Evolutionary conservation across 2,888 invertebrate species (phyloP), one percentile per base, ranked within the genome.

Genomic region (Dryocosmus kuriphilus): DNA sequence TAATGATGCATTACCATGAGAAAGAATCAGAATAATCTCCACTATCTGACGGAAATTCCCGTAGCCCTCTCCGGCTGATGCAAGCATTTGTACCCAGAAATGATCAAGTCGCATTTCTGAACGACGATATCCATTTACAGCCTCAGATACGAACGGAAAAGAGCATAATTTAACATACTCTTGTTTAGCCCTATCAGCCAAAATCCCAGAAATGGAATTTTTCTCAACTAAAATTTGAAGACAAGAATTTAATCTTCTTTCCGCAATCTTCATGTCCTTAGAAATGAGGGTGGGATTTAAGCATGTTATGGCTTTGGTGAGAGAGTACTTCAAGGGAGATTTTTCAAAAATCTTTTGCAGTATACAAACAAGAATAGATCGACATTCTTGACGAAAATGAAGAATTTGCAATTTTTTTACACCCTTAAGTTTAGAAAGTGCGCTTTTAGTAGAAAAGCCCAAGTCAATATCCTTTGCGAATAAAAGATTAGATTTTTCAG

Each of bases 401-500:
- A 79, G 63, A 55, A 67, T 60, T 62, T 67, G 55, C 16, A 65
- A 71, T 7, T 75, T 27, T 22, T 30, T 63, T 32, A 73, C 51
- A 16, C n/a, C 22, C 74, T 75, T 78, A 27, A 77, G 32, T 65
- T 78, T 77, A 30, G 76, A 75, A n/a, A 75, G 38, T 73, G 73
- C 74, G 41, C 32, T 57, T 73, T 78, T 61, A 30, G 79, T 79
- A 8, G 60, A 80, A 35, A 74, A 79, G 16, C 77, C 71, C 6
- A 79, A 41, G 14, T 77, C 74, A 38, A 80, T 75, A 22, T 75
- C 27, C 22, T 77, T 41, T 8, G 76, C 27, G 65, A 82, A 86
- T 14, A 88, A 85, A 62, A 77, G 11, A 32, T 78, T 35, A 57
- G 75, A 82, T 9, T 77, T 84, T 74, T 88, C 85, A 71, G 89